phyloP scores from a whole-genome alignment of 2,113 vertebrate genomes.

The Hystrix brachyura region DNA sequence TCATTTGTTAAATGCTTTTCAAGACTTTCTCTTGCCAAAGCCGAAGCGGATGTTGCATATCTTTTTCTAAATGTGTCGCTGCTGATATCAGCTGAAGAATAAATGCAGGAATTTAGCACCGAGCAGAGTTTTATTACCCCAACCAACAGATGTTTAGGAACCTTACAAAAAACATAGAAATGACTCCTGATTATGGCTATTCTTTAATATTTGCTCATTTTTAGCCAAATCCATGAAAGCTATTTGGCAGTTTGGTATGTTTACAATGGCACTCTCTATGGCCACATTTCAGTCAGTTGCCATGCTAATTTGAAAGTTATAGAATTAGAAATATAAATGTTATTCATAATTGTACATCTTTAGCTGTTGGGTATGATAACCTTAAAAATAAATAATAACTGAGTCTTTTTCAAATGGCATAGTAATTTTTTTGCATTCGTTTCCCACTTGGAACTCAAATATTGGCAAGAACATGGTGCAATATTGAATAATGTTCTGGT shows the following conservation, averaged over 20 bases:
- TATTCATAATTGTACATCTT: background rate
- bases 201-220: slow-evolving; percentile 54
- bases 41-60: slow-evolving; percentile 63
- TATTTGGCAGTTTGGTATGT: background rate
- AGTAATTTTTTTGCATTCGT: background rate
- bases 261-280: background rate
- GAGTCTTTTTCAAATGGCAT: slow-evolving; percentile 7
- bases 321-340: slow-evolving; percentile 28
- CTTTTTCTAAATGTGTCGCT: slow-evolving; percentile 78
- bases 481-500: background rate
- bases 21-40: slow-evolving; percentile 71
- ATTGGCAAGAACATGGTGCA: background rate
- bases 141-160: slow-evolving; percentile 56
- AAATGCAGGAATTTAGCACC: slow-evolving; percentile 77
- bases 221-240: background rate
- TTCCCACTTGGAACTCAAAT: slow-evolving; percentile 32
- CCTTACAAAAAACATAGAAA: slow-evolving; percentile 12
- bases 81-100: slow-evolving; percentile 79
- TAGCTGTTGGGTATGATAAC: background rate
- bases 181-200: slow-evolving; percentile 3
- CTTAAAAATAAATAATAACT: slow-evolving; percentile 46
- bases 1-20: slow-evolving; percentile 79
- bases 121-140: slow-evolving; percentile 38
- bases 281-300: background rate
- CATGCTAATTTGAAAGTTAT: slow-evolving; percentile 25